Conservation (phyloP, 1,140 invertebrate species). For the Copidosoma floridanum region DNA sequence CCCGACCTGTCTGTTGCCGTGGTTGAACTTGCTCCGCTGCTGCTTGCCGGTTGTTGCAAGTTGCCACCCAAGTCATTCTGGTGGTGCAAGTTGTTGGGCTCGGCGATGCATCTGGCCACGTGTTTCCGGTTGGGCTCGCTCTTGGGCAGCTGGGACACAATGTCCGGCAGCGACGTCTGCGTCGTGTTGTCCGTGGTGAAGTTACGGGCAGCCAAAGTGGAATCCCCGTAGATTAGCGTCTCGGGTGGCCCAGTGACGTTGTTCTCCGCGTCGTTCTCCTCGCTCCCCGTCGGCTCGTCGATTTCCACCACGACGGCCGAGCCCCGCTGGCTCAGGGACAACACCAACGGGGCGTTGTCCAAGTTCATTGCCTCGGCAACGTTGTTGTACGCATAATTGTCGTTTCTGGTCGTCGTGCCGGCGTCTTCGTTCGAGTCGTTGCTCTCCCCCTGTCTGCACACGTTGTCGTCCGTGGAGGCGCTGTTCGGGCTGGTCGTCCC, state of each 20-base stretch:
- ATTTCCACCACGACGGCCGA: no score
- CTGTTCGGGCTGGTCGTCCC: no score
- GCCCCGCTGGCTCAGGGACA: constrained; percentile 18
- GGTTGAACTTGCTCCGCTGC: constrained; percentile 14
- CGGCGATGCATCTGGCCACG: constrained; percentile 20
- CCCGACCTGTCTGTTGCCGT: constrained; percentile 2
- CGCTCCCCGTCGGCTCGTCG: constrained; percentile 10
- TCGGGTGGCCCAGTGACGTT: constrained; percentile 9
- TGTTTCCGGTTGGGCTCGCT: constrained; percentile 16
- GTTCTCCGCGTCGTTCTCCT: constrained; percentile 22
- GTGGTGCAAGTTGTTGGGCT: constrained; percentile 1
- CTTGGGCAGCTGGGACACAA: neutral
- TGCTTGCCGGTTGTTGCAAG: constrained; percentile 20
- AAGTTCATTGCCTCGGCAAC: constrained; percentile 31
- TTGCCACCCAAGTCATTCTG: constrained; percentile 10
- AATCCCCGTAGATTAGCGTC: neutral
- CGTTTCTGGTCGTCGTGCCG: constrained; percentile 30
- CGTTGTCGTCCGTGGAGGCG: constrained; percentile 30
- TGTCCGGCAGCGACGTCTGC: constrained; percentile 18
- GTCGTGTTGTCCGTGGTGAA: constrained; percentile 23
- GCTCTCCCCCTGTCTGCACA: constrained; percentile 29
- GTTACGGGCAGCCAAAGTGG: neutral
- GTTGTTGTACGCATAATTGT: constrained; percentile 24
- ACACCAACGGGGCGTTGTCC: constrained; percentile 26
- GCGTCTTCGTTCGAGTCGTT: constrained; percentile 24